Evolutionary conservation across 2,797 vertebrate species (phyloP).

Genomic region (Trachurus trachurus): DNA sequence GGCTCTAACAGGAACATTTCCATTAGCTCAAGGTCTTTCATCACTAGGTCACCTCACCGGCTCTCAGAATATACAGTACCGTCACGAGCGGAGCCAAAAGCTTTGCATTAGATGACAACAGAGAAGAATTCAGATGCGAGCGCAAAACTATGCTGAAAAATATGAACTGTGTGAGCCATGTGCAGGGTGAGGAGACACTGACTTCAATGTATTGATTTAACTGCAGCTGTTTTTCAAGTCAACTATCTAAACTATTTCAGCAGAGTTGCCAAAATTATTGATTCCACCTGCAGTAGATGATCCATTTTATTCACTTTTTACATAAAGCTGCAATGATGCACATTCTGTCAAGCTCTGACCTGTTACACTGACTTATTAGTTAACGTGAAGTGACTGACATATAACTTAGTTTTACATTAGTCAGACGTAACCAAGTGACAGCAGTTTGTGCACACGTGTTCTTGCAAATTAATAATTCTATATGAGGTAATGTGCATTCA

Average conservation of each 20-base stretch:
- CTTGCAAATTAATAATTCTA: too few species aligned
- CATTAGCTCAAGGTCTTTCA: constrained; percentile 74
- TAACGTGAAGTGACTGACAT: too few species aligned
- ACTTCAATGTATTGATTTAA: neutral
- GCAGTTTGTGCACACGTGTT: too few species aligned
- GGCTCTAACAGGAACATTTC: constrained; percentile 62
- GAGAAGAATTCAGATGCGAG: too few species aligned
- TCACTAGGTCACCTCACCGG: constrained; percentile 22
- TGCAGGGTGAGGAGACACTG: neutral
- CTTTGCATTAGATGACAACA: neutral
- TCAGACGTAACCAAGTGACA: too few species aligned
- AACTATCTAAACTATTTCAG: neutral
- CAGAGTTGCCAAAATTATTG: neutral
- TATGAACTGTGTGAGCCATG: neutral
- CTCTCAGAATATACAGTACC: constrained; percentile 10
- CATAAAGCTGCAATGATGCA: too few species aligned
- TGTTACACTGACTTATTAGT: neutral
- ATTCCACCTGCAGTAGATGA: neutral
- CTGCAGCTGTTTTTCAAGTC: too few species aligned
- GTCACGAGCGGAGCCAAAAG: neutral
- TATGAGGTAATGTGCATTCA: too few species aligned
- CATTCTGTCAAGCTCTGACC: neutral
- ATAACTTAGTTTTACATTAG: too few species aligned
- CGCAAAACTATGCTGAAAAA: neutral
- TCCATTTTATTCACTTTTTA: neutral